phyloP scores from a whole-genome alignment of 2,888 invertebrate species.

The Lithosia quadra region DNA sequence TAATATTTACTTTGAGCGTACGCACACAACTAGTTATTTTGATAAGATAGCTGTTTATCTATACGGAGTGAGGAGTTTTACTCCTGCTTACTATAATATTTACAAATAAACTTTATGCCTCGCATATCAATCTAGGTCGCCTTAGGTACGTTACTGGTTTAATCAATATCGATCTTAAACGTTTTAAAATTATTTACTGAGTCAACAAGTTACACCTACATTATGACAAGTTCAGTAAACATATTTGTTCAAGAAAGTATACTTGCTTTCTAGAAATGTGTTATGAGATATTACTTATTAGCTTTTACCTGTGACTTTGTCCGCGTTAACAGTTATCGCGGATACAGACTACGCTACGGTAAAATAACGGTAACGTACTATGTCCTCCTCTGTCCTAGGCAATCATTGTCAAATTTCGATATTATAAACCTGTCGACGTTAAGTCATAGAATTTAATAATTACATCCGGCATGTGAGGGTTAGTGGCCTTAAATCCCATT shows the following conservation, averaged over 20 bases:
- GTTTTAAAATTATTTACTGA: constrained; percentile 53
- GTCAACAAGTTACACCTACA: constrained; percentile 52
- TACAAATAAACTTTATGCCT: constrained; percentile 64
- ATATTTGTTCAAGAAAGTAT: constrained; percentile 23
- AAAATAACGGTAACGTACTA: background rate
- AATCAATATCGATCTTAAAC: constrained; percentile 63
- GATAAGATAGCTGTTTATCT: constrained; percentile 61
- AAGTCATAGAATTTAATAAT: no score
- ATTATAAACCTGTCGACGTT: no score
- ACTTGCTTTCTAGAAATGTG: constrained; percentile 20
- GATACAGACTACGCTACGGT: background rate
- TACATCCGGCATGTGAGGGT: no score
- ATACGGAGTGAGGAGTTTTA: constrained; percentile 55
- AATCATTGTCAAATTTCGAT: background rate
- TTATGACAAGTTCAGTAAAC: constrained; percentile 27
- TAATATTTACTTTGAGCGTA: constrained; percentile 32
- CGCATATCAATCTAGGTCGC: constrained; percentile 77
- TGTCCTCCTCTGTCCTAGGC: background rate
- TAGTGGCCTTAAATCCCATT: no score
- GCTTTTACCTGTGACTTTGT: constrained; percentile 3
- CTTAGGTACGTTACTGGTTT: constrained; percentile 55
- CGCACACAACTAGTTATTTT: constrained; percentile 37
- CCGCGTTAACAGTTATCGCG: background rate
- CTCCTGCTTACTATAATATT: constrained; percentile 54
- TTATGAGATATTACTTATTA: background rate